These are phyloP conservation scores for Arizona elegans DNA, from an alignment of 2,113 vertebrate genomes.

Conservation along the genomic window DNA sequence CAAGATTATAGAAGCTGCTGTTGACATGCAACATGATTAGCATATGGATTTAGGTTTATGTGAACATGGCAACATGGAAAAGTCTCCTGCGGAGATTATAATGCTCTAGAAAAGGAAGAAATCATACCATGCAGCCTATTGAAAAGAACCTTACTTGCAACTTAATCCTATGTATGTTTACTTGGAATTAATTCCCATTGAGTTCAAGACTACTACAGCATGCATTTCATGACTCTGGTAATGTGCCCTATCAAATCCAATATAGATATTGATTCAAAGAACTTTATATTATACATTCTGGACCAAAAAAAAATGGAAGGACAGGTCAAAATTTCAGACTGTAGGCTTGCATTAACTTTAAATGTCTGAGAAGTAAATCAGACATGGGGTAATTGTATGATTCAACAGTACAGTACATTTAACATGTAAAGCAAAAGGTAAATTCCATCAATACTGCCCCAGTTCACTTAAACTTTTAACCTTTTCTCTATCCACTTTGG, in stretches of 20 bases:
- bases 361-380: background rate
- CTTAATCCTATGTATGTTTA: background rate
- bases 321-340: background rate
- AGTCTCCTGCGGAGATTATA: background rate
- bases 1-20: background rate
- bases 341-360: background rate
- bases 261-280: background rate
- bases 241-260: background rate
- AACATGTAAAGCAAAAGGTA: background rate
- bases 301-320: background rate
- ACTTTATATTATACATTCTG: background rate
- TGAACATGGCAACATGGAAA: background rate
- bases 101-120: background rate
- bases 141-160: background rate
- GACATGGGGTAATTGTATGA: background rate
- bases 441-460: background rate
- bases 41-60: background rate
- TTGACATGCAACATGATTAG: background rate
- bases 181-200: background rate
- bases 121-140: background rate
- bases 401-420: background rate
- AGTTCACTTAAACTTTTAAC: background rate
- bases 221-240: background rate
- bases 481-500: background rate
- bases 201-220: background rate